Base-by-base conservation (phyloP, 2,797 vertebrate genomes). In the Xenops minutus region DNA sequence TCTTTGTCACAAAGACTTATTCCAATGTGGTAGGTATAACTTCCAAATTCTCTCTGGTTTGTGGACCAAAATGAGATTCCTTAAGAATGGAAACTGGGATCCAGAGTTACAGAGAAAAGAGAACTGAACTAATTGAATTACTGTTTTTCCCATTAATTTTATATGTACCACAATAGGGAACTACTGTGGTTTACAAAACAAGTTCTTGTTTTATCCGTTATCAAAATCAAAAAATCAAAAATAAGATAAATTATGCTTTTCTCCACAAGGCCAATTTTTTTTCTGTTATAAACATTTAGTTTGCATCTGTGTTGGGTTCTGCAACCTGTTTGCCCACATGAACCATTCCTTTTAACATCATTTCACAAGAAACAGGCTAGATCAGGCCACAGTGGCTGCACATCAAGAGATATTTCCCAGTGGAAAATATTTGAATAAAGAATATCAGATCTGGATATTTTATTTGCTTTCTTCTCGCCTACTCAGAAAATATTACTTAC, bases 1-100 rank as follows among this genome's bases (percentile, higher is more conserved):
- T 80, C 48, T 97, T 95, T 92, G 69, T 54, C 59, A 46, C 63
- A 89, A 79, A 82, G 54, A 26, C 39, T 88, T 89, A 62, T 30
- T 91, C 24, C 66, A 43, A 1, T 13, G 32, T 15, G 12, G 6
- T 76, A 24, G 12, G 5, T 78, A 20, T 19, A 39, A 63, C 76
- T 29, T 49, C 69, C 59, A 56, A 36, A 52, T 63, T 73, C 26
- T 75, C 56, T 75, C 75, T 63, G 14, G 15, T 78, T 92, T 94
- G 18, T 63, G 36, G 37, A 68, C 22, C 36, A 58, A 92, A 88
- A 76, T 34, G 4, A 77, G 26, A 7, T 74, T 34, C 44, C 80
- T 85, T 77, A 43, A 64, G 77, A 74, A 9, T 24, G 14, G 64
- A 80, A 91, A 46, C 22, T 67, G 62, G 16, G 26, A 56, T 88